Percentiles rank a stretch among this genome's conserved stretches.
Conservation (phyloP, 2,888 invertebrate species). For the Oconnorella tubifera region DNA sequence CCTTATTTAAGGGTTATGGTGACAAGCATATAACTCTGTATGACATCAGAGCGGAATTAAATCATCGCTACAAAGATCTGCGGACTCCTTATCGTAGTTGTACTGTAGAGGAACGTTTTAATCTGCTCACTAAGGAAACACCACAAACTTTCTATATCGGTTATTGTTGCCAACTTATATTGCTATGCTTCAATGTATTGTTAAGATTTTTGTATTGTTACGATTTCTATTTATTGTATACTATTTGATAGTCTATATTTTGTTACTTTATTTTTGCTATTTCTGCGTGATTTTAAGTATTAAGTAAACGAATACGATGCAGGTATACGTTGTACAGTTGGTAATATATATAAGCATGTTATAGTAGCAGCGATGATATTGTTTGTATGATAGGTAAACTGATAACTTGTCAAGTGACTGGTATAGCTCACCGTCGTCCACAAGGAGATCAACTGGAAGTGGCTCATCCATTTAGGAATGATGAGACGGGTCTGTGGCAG, state of each 20-base stretch:
- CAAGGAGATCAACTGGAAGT: slow-evolving; percentile 89
- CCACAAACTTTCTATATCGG: slow-evolving; percentile 87
- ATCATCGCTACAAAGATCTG: slow-evolving; percentile 86
- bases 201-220: not conserved
- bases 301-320: too few relatives aligned
- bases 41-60: slow-evolving; percentile 92
- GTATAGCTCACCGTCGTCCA: slow-evolving; percentile 81
- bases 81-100: slow-evolving; percentile 74
- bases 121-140: slow-evolving; percentile 91
- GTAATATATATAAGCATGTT: too few relatives aligned
- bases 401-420: slow-evolving; percentile 62
- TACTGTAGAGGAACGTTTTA: slow-evolving; percentile 82
- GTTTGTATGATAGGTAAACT: slow-evolving; percentile 60
- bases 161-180: slow-evolving; percentile 48
- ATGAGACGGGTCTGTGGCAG: slow-evolving; percentile 91
- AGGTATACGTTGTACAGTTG: too few relatives aligned
- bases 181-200: too few relatives aligned
- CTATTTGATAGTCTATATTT: not conserved
- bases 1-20: slow-evolving; percentile 64
- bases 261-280: too few relatives aligned
- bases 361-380: too few relatives aligned
- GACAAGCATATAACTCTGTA: slow-evolving; percentile 79
- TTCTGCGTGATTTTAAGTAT: too few relatives aligned
- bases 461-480: slow-evolving; percentile 90
- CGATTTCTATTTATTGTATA: not conserved